These are phyloP conservation scores for Blera fallax DNA, from an alignment of 2,888 invertebrate genomes.

Conservation along the genomic window DNA sequence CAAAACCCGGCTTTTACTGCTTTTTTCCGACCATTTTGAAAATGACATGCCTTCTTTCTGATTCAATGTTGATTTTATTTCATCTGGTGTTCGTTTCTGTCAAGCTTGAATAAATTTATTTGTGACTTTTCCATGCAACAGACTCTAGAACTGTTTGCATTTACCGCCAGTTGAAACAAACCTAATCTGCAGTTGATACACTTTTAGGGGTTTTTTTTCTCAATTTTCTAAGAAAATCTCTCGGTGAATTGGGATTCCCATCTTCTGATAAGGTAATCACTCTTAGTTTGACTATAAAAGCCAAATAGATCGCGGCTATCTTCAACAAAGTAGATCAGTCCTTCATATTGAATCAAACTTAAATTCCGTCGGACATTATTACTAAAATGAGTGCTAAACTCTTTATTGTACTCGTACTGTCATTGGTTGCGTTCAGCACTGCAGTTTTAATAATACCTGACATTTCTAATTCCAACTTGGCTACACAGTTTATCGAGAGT, in stretches of 20 bases:
- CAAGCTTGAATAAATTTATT: too few relatives aligned
- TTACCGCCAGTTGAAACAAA: too few relatives aligned
- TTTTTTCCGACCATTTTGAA: too few relatives aligned
- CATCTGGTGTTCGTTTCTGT: too few relatives aligned
- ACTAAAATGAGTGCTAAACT: neutral
- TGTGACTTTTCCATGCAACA: too few relatives aligned
- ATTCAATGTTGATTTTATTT: too few relatives aligned
- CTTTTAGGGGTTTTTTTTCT: too few relatives aligned
- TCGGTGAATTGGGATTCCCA: neutral
- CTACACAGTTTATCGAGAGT: neutral
- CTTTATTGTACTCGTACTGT: neutral
- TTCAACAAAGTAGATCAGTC: neutral
- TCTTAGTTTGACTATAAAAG: neutral
- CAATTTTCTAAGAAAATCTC: neutral
- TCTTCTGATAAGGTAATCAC: neutral
- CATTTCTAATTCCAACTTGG: neutral
- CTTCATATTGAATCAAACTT: neutral
- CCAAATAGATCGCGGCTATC: neutral
- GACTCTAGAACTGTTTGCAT: too few relatives aligned
- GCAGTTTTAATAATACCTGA: neutral
- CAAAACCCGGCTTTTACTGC: too few relatives aligned
- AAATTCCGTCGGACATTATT: too few relatives aligned
- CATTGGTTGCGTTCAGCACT: neutral
- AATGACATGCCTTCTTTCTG: too few relatives aligned
- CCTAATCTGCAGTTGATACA: too few relatives aligned